A percentile compares a stretch with the other conserved stretches of the same genome.
Evolutionary conservation across 1,140 invertebrate genomes (phyloP).

Genomic region (Paraescarpia echinospica): DNA sequence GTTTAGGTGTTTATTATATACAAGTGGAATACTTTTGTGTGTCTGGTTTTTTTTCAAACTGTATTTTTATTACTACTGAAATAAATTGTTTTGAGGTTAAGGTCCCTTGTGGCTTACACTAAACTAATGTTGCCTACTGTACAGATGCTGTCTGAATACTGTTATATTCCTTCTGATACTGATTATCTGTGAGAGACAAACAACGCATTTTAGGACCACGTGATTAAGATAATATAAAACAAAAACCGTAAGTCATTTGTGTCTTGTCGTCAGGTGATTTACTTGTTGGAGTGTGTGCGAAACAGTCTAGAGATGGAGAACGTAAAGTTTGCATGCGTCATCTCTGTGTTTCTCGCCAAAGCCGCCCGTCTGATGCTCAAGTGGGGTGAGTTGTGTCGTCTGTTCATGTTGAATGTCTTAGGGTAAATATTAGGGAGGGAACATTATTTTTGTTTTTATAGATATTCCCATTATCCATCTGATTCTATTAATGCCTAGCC

Average conservation of each 20-base stretch:
- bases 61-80: background rate
- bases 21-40: no score
- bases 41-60: background rate
- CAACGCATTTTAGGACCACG: background rate
- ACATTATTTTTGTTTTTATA: no score
- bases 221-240: no score
- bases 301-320: conserved; percentile 58
- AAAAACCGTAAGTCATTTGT: background rate
- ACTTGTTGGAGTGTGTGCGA: conserved; percentile 37
- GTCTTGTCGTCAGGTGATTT: conserved; percentile 59
- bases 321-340: conserved; percentile 68
- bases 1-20: background rate
- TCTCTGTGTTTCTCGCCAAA: conserved; percentile 71
- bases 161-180: background rate
- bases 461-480: no score
- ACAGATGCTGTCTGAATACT: background rate
- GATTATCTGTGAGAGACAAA: background rate
- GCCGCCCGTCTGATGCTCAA: conserved; percentile 67
- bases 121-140: background rate
- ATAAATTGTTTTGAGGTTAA: background rate
- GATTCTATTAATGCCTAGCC: no score
- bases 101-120: background rate
- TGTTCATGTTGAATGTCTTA: no score
- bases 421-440: no score
- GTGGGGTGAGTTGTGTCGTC: conserved; percentile 52